Evolutionary conservation across 2,888 invertebrate genomes (phyloP), one percentile per base, ranked within the genome.

Genomic region (Drosophila paramelanica): DNA sequence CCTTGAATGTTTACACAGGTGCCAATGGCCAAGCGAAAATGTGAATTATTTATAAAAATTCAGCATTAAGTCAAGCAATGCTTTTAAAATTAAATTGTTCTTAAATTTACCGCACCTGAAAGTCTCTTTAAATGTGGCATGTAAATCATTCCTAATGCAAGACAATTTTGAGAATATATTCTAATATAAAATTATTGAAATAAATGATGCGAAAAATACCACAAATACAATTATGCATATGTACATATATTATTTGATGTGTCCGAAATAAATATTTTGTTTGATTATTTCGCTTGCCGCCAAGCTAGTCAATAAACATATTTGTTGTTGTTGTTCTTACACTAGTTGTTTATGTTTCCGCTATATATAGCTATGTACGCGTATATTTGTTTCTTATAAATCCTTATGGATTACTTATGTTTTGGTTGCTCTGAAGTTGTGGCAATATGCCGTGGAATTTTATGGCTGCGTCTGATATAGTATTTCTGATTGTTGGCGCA

Each of bases 291-390:
- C 17, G 41, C 33, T 42, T 62, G 33, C 46, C 46, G 31, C 52
- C 42, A 53, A 27, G 13, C 39, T 27, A 8, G 20, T 41, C 27
- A 41, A 59, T 49, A 59, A 50, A 46, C 20, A 45, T 41, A 49
- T 33, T 33, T 55, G 1, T 25, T 31, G 27, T 25, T 51, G 33
- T 36, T 53, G 14, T 13, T 50, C 17, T 59, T 41, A 36, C 56
- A 43, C 17, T 52, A 11, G 67, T 77, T 72, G 57, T 77, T 77
- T 72, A 72, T 72, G 77, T 64, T 72, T 77, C 64, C 77, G 77
- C 41, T 53, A 47, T 47, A 47, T 38, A 45, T 56, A 42, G 25
- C 41, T 47, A n/a, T 61, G 27, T 47, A 53, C n/a, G n/a, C n/a
- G 55, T 42, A 33, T 68, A 51, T 8, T 58, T 45, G 41, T 38